Base-by-base conservation (phyloP, 2,797 vertebrate genomes). In the Sebastes trivittatus region DNA sequence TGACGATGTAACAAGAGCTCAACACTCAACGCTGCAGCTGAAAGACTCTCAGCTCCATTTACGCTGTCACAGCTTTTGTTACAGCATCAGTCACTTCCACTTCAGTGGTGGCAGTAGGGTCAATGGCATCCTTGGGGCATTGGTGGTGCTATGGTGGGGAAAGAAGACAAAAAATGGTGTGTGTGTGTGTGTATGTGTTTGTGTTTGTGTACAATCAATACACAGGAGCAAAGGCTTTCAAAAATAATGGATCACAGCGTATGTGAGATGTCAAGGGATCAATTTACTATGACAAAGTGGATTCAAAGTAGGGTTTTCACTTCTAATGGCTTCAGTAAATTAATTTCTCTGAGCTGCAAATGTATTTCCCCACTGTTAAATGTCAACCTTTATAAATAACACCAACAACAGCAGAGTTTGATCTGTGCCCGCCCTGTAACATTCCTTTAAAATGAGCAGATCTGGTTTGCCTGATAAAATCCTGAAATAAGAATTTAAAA, bases 21-120 rank as follows among this genome's bases (percentile, higher is more conserved):
- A 60, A 64, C 60, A 20, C 71, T 84, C 38, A 42, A 42, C 38
- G 6, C 76, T 78, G 73, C 73, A 83, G 77, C 74, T 69, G 74
- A 87, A 80, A 83, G 71, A 82, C 77, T 86, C 67, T 80, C 72
- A 67, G 90, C 80, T 85, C 76, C 78, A 90, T 92, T 93, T 88
- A 83, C 11, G 52, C 82, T 89, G 88, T 85, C 82, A 91, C 75
- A 81, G 87, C 81, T 89, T 88, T 77, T 85, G 80, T 84, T 86
- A 68, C 66, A 70, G 77, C 88, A 91, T 93, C 87, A 88, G 76
- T 92, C 87, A 85, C 88, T 90, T 92, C 89, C 87, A 90, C 88
- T 88, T 84, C 90, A 88, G 82, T 77, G 74, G 73, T 49, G 32
- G 74, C 72, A 75, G 72, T 22, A 54, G 88, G 88, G 91, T 92